Conservation (phyloP, 2,888 invertebrate genomes). For the Sycophila texana region DNA sequence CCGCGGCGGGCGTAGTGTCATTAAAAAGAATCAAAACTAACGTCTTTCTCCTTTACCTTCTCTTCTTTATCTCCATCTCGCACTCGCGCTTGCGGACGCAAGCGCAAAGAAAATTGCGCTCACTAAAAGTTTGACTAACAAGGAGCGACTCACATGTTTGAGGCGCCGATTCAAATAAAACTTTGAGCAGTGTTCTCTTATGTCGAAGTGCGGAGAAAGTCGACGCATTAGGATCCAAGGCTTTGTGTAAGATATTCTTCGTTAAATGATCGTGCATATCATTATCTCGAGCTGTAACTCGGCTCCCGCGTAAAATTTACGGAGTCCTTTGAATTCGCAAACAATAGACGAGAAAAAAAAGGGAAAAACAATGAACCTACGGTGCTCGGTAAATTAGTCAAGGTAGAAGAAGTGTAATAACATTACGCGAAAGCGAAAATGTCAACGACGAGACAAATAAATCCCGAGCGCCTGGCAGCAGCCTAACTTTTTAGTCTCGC, state of each 20-base stretch:
- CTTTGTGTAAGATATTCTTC: too few species aligned
- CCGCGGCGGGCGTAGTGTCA: constrained; percentile 25
- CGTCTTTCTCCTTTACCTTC: constrained; percentile 4
- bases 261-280: too few species aligned
- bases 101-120: too few species aligned
- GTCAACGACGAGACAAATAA: constrained; percentile 58
- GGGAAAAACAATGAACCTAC: background rate
- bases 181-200: background rate
- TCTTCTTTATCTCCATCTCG: background rate
- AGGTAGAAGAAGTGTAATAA: constrained; percentile 35
- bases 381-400: constrained; percentile 1
- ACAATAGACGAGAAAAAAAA: background rate
- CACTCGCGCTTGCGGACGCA: background rate
- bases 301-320: background rate
- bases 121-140: background rate
- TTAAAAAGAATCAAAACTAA: constrained; percentile 51
- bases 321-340: background rate
- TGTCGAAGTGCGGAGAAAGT: too few species aligned
- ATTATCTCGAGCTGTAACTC: too few species aligned
- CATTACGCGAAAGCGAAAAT: constrained; percentile 26
- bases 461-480: constrained; percentile 44
- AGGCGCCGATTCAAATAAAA: too few species aligned
- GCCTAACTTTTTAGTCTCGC: constrained; percentile 57
- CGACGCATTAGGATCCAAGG: too few species aligned
- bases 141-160: too few species aligned